Conservation (phyloP, 2,797 vertebrate genomes). For the Periophthalmus magnuspinnatus region DNA sequence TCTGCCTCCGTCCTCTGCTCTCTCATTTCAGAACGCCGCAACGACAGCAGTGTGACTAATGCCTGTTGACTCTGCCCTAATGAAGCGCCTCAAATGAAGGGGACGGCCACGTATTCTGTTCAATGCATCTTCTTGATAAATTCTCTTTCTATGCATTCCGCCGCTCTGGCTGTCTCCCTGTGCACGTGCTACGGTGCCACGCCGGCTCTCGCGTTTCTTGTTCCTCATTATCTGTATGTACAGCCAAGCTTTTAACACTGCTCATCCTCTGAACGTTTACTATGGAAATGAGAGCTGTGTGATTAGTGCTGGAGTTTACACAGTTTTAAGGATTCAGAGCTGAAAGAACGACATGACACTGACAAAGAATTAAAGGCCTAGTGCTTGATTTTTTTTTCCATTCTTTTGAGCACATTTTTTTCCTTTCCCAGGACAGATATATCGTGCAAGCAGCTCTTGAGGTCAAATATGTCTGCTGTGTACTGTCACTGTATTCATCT, state of each 20-base stretch:
- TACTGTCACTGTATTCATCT: too few relatives aligned
- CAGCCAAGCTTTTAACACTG: conserved; percentile 16
- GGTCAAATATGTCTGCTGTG: too few relatives aligned
- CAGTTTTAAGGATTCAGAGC: not conserved
- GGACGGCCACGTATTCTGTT: conserved; percentile 42
- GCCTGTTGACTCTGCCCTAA: conserved; percentile 72
- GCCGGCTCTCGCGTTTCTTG: not conserved
- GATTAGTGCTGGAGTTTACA: conserved; percentile 10
- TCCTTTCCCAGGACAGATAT: too few relatives aligned
- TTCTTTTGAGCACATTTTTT: too few relatives aligned
- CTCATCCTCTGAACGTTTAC: conserved; percentile 17
- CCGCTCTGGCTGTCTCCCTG: conserved; percentile 8
- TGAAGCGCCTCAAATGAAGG: conserved; percentile 66
- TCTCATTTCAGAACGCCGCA: conserved; percentile 53
- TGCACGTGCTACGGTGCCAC: conserved; percentile 13
- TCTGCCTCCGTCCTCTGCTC: conserved; percentile 53
- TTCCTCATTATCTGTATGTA: conserved; percentile 37
- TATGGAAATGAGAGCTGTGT: conserved; percentile 15
- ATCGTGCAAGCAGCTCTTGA: too few relatives aligned
- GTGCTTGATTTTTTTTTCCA: too few relatives aligned
- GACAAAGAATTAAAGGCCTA: not conserved
- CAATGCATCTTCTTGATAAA: conserved; percentile 70
- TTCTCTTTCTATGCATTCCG: conserved; percentile 19
- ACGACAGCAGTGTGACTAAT: conserved; percentile 61
- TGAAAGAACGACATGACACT: not conserved